Base-by-base conservation (phyloP, 2,888 invertebrate genomes). In the Suillia variegata region DNA sequence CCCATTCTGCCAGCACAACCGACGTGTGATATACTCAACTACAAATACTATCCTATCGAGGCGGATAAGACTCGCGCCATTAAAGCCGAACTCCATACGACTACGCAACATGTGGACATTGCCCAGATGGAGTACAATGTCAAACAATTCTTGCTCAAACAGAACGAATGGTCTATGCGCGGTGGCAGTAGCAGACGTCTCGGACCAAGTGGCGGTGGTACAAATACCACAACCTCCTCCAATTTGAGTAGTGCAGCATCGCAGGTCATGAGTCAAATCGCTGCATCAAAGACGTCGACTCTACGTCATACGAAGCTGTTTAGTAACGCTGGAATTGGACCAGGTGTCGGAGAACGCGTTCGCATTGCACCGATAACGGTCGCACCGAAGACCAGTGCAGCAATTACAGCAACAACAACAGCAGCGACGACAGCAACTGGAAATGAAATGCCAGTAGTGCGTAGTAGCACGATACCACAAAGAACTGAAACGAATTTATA, bases 61-160 rank as follows among this genome's bases (percentile, higher is more conserved):
- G 74, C 74, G 65, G 79, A 76, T 62, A 78, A 74, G 63, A 76
- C 74, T 56, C 69, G 74, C 47, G 70, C 78, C 38, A 70, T 76
- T 34, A 75, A 78, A 52, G 78, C 78, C 15, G 78, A 79, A 59
- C 64, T 78, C 58, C 79, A 79, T 18, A 76, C 75, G 18, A 76
- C 78, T 54, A 77, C 82, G 3, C 76, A 80, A 54, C 69, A 85
- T 8, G 86, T 87, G 67, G 87, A 87, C 76, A 85, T 89, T 68
- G 88, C 88, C 18, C 86, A 89, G 75, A 90, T 90, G 89, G 90
- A 90, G 75, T 89, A 89, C 73, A 89, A 90, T 76, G 90, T 90
- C n/a, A 89, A 89, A 79, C 87, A 88, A 77, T 89, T 90, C 79
- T 80, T 90, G 68, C 83, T 89, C 75, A 89, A 89, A 66, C 82